phyloP scores from a whole-genome alignment of 2,113 vertebrate species.

The Corapipo altera region DNA sequence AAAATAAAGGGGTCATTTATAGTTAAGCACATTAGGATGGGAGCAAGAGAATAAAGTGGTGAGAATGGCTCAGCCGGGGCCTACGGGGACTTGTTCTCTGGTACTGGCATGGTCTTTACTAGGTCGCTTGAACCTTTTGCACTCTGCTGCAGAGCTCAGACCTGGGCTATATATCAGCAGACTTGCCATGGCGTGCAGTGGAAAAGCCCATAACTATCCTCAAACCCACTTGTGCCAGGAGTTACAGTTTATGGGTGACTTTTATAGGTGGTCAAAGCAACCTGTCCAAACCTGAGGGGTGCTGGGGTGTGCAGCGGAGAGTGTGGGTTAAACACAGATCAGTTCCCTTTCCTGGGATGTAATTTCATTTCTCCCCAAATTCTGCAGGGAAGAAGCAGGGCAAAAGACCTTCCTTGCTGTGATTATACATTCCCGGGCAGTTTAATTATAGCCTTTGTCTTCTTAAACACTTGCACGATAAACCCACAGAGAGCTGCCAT shows the following conservation, averaged over 20 bases:
- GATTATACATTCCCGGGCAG: conserved; percentile 40
- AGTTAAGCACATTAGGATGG: conserved; percentile 34
- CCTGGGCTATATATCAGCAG: not conserved
- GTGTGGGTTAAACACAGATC: not conserved
- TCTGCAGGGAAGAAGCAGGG: conserved; percentile 17
- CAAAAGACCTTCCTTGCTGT: conserved; percentile 14
- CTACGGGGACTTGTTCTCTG: conserved; percentile 24
- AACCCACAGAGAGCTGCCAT: conserved; percentile 28
- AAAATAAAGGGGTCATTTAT: conserved; percentile 59
- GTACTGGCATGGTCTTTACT: not conserved
- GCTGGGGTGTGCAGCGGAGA: not conserved
- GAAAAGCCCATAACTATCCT: not conserved
- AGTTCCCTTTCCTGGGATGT: not conserved
- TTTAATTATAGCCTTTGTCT: conserved; percentile 55
- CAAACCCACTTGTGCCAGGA: not conserved
- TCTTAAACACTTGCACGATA: conserved; percentile 7
- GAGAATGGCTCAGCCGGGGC: not conserved
- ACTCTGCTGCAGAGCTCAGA: not conserved
- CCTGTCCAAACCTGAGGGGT: not conserved
- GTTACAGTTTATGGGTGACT: not conserved
- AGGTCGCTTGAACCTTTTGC: conserved; percentile 34
- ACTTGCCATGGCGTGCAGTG: not conserved
- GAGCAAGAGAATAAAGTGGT: not conserved
- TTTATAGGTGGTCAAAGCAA: not conserved
- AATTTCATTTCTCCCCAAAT: conserved; percentile 27